Percentiles rank a stretch among this genome's conserved stretches.
These are phyloP conservation scores for Pseudorhombus dupliciocellatus DNA, from an alignment of 2,113 vertebrate species.

Conservation along the genomic window DNA sequence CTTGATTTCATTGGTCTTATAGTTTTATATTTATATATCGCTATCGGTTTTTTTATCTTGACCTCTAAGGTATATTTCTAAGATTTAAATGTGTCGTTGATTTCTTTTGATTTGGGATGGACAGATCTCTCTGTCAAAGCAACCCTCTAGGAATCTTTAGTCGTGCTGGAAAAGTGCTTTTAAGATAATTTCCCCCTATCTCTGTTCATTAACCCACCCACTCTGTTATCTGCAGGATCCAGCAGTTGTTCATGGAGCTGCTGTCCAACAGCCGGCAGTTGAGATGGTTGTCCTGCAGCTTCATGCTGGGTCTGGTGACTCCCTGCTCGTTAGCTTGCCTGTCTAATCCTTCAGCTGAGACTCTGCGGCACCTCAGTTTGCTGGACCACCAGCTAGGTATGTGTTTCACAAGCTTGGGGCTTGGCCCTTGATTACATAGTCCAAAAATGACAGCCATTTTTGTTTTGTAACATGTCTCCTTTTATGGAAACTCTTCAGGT, in stretches of 20 bases:
- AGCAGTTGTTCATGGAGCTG: slow-evolving; percentile 95
- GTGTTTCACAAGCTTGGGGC: slow-evolving; percentile 3
- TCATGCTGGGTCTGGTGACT: slow-evolving; percentile 95
- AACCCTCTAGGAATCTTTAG: background rate
- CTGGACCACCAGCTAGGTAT: slow-evolving; percentile 90
- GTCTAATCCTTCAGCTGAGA: slow-evolving; percentile 90
- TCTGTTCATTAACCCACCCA: background rate
- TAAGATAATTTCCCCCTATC: slow-evolving; percentile 10
- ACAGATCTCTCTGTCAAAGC: background rate
- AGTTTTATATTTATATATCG: background rate
- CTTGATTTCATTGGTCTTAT: background rate
- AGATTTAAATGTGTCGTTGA: background rate
- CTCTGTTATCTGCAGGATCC: slow-evolving; percentile 84
- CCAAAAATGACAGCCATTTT: background rate
- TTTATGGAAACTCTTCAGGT: slow-evolving; percentile 53
- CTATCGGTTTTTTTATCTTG: background rate
- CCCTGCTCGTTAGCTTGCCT: slow-evolving; percentile 91
- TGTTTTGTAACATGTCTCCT: background rate
- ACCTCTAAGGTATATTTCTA: background rate
- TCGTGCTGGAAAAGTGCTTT: background rate
- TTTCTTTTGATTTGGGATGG: slow-evolving; percentile 5
- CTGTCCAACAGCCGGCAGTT: slow-evolving; percentile 94
- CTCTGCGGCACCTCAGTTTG: slow-evolving; percentile 94
- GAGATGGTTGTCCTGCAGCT: slow-evolving; percentile 94
- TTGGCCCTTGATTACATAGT: too few species aligned